Evolutionary conservation across 2,888 invertebrate species (phyloP).

Genomic region (Plebejus melissa): DNA sequence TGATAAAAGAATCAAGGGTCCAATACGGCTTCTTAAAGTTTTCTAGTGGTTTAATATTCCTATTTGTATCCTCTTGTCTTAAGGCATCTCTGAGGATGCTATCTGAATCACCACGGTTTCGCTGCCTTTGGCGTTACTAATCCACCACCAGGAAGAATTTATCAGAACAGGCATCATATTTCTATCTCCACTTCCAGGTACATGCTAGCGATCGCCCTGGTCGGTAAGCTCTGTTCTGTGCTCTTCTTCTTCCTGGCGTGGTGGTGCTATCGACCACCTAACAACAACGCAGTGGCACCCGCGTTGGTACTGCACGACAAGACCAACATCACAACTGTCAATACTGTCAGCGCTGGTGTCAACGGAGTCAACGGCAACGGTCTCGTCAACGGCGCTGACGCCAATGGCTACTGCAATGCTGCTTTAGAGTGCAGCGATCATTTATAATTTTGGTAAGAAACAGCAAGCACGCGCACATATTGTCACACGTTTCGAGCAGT

Average conservation of each 20-base stretch:
- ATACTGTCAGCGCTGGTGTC: neutral
- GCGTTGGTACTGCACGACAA: slow-evolving; percentile 49
- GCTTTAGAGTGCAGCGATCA: slow-evolving; percentile 69
- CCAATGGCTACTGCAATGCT: slow-evolving; percentile 68
- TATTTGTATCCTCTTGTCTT: neutral
- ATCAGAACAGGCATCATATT: neutral
- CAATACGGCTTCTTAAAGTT: too few relatives aligned
- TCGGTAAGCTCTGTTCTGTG: slow-evolving; percentile 84
- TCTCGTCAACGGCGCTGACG: slow-evolving; percentile 45
- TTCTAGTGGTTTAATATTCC: too few relatives aligned
- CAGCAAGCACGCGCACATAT: neutral
- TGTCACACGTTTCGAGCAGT: too few relatives aligned
- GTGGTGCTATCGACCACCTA: slow-evolving; percentile 85
- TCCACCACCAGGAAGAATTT: neutral
- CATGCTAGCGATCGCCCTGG: slow-evolving; percentile 85
- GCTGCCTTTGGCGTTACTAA: neutral
- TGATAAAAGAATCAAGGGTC: too few relatives aligned
- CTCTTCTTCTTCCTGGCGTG: slow-evolving; percentile 87
- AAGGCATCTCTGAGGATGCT: neutral
- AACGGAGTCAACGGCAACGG: slow-evolving; percentile 40
- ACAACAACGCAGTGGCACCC: slow-evolving; percentile 57
- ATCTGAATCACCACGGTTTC: neutral
- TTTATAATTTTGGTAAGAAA: slow-evolving; percentile 47
- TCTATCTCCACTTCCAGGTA: slow-evolving; percentile 69
- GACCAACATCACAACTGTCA: slow-evolving; percentile 19